Evolutionary conservation across 2,888 invertebrate genomes (phyloP).

Genomic region (Phlogophora meticulosa): DNA sequence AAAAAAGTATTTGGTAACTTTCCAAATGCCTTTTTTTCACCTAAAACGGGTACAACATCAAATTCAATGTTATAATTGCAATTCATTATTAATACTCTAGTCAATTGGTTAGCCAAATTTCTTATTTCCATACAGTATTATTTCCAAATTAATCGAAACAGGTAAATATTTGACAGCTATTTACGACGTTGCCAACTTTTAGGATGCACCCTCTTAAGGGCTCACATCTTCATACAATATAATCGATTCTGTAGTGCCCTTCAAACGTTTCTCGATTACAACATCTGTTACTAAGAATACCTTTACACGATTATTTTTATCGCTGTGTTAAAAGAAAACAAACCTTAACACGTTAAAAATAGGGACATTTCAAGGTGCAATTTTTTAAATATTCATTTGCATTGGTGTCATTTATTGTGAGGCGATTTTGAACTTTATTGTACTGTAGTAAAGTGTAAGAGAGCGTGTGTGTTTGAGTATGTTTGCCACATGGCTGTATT

Average conservation of each 20-base stretch:
- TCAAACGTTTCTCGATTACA: constrained; percentile 84
- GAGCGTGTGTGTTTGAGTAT: constrained; percentile 42
- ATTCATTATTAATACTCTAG: too few relatives aligned
- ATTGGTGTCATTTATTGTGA: constrained; percentile 24
- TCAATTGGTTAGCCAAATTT: too few relatives aligned
- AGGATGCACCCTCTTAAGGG: too few relatives aligned
- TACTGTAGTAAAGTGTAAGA: constrained; percentile 36
- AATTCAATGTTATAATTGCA: too few relatives aligned
- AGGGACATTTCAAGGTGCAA: constrained; percentile 18
- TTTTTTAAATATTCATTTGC: constrained; percentile 33
- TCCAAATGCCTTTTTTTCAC: too few relatives aligned
- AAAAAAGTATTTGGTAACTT: too few relatives aligned
- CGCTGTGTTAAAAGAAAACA: constrained; percentile 18
- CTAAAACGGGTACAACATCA: too few relatives aligned
- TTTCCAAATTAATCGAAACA: too few relatives aligned
- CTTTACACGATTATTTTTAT: constrained; percentile 51
- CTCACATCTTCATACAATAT: constrained; percentile 79
- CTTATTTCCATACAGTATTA: too few relatives aligned
- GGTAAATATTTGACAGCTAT: too few relatives aligned
- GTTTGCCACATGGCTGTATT: constrained; percentile 72
- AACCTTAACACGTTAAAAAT: constrained; percentile 34
- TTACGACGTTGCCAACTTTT: too few relatives aligned
- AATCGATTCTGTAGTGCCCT: constrained; percentile 87
- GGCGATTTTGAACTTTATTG: constrained; percentile 58
- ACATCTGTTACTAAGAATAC: constrained; percentile 83